phyloP scores from a whole-genome alignment of 2,888 invertebrate genomes.

The Tenthredo scrophulariae region DNA sequence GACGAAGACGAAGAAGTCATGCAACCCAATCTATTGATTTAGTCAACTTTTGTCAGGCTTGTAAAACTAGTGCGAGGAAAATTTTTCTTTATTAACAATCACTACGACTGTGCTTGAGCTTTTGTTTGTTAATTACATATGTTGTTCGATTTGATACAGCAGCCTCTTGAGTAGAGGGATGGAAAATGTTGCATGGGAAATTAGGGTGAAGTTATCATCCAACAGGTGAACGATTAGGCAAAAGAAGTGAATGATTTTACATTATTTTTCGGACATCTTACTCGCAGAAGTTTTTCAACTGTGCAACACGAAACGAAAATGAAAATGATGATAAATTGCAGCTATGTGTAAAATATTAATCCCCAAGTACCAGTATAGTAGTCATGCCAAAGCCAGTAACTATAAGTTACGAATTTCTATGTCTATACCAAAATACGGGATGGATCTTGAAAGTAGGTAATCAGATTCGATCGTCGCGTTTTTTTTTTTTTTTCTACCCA shows the following conservation, averaged over 20 bases:
- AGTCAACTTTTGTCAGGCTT: not conserved
- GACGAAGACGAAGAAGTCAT: not conserved
- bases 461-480: not conserved
- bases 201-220: not conserved
- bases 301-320: not conserved
- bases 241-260: not conserved
- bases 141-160: not conserved
- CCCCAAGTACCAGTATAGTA: conserved; percentile 19
- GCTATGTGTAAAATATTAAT: not conserved
- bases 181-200: not conserved
- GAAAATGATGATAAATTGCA: not conserved
- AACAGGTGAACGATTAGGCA: not conserved
- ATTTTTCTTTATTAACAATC: not conserved
- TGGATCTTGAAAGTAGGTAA: conserved; percentile 32
- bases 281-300: not conserved
- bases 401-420: conserved; percentile 6
- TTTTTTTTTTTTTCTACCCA: not conserved
- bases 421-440: conserved; percentile 42
- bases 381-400: conserved; percentile 30
- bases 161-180: not conserved
- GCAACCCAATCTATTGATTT: not conserved
- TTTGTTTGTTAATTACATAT: conserved; percentile 1
- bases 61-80: not conserved
- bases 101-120: not conserved
- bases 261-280: not conserved